These are phyloP conservation scores for Scaptomyza caliginosa DNA, from an alignment of 2,888 invertebrate genomes.

Conservation along the genomic window DNA sequence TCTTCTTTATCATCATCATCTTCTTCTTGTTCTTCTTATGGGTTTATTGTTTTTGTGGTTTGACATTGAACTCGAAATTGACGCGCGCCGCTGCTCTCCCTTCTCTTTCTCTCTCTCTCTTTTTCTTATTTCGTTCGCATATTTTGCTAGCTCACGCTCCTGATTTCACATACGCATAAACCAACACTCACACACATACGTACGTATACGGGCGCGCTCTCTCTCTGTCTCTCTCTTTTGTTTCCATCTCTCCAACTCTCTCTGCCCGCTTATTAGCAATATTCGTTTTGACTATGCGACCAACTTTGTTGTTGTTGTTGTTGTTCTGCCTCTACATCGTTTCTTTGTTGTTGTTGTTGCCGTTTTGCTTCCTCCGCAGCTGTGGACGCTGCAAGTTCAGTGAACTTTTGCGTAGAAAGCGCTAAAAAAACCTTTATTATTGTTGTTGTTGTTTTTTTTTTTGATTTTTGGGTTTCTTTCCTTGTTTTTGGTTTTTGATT, in stretches of 20 bases:
- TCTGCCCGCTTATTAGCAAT: conserved; percentile 63
- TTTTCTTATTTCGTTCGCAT: neutral
- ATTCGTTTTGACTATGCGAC: conserved; percentile 58
- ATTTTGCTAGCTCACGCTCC: conserved; percentile 24
- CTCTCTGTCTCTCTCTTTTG: conserved; percentile 5
- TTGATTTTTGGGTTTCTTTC: conserved; percentile 17
- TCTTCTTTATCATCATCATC: neutral
- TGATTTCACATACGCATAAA: conserved; percentile 28
- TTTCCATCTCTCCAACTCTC: neutral
- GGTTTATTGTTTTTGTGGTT: conserved; percentile 63
- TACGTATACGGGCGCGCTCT: conserved; percentile 23
- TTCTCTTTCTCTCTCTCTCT: conserved; percentile 3
- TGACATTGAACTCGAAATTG: conserved; percentile 80
- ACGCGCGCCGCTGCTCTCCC: conserved; percentile 60
- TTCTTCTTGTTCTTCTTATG: neutral
- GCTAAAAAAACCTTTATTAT: conserved; percentile 47
- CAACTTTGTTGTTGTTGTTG: conserved; percentile 32
- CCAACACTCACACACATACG: conserved; percentile 12
- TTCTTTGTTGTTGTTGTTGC: conserved; percentile 36
- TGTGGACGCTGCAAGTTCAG: conserved; percentile 69
- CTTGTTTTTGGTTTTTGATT: neutral
- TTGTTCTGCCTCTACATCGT: conserved; percentile 34
- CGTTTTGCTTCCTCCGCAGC: conserved; percentile 57
- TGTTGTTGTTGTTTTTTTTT: conserved; percentile 40
- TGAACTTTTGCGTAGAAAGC: conserved; percentile 72